Evolutionary conservation across 1,140 invertebrate species (phyloP), one percentile per base, ranked within the genome.

Genomic region (Pseudobourletiella spinata): DNA sequence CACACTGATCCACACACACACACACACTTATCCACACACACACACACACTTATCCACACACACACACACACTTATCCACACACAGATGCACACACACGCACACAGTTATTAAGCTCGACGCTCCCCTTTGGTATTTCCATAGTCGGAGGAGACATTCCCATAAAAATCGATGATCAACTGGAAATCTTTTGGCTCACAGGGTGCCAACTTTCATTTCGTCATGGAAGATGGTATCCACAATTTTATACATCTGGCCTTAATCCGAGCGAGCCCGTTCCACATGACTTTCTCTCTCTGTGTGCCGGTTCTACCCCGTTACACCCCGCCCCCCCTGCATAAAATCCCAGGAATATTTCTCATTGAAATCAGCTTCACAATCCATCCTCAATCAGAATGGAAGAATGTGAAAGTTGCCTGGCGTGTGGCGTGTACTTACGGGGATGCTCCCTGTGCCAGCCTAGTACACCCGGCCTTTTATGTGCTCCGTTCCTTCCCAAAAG

Each of bases 81-180:
- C n/a, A n/a, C n/a, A n/a, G n/a, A n/a, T n/a, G n/a, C n/a, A n/a
- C n/a, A n/a, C n/a, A n/a, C n/a, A n/a, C n/a, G n/a, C n/a, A n/a
- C n/a, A n/a, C n/a, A n/a, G n/a, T n/a, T n/a, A n/a, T n/a, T n/a
- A n/a, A n/a, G n/a, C n/a, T n/a, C n/a, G n/a, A n/a, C n/a, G n/a
- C n/a, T n/a, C n/a, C n/a, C n/a, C n/a, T n/a, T n/a, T n/a, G n/a
- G n/a, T n/a, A n/a, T n/a, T n/a, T n/a, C n/a, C n/a, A n/a, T n/a
- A n/a, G n/a, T n/a, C n/a, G n/a, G n/a, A n/a, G n/a, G n/a, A 46
- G 8, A 46, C 6, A 46, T 46, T 55, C 57, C 30, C 30, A 57
- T 32, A 63, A 55, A 42, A 58, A 63, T 55, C 59, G 30, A 52
- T 54, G 20, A 32, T 55, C 18, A 22, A 15, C 22, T 51, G 22